Percentiles rank a stretch among this genome's conserved stretches.
These are phyloP conservation scores for Ennomos fuscantarius DNA, from an alignment of 2,888 invertebrate genomes.

Conservation along the genomic window DNA sequence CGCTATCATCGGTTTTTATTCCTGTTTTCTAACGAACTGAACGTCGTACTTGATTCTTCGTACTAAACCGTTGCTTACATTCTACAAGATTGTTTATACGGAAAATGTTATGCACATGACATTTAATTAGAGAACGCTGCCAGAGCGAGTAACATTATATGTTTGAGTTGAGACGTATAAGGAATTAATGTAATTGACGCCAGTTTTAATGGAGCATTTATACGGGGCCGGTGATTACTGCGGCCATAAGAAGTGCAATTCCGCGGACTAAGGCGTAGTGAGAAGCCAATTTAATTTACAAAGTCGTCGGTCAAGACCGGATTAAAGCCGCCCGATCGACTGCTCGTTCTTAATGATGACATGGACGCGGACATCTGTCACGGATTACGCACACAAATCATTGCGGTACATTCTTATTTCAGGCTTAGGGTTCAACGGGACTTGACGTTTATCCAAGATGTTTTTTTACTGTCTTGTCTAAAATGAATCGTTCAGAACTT, in stretches of 20 bases:
- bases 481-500: background rate
- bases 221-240: slow-evolving; percentile 71
- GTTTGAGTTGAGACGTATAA: slow-evolving; percentile 70
- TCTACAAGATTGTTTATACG: slow-evolving; percentile 65
- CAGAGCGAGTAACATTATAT: slow-evolving; percentile 57
- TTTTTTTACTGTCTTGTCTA: slow-evolving; percentile 5
- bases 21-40: slow-evolving; percentile 51
- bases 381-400: slow-evolving; percentile 51
- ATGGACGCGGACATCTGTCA: slow-evolving; percentile 60
- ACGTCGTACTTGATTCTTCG: slow-evolving; percentile 50
- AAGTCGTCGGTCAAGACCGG: slow-evolving; percentile 75
- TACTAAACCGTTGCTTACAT: slow-evolving; percentile 54
- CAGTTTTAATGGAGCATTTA: slow-evolving; percentile 78
- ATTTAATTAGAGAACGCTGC: slow-evolving; percentile 70
- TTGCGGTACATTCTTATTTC: slow-evolving; percentile 36
- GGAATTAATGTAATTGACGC: slow-evolving; percentile 80
- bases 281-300: slow-evolving; percentile 79
- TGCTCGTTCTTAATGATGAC: slow-evolving; percentile 63
- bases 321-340: slow-evolving; percentile 61
- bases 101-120: slow-evolving; percentile 60
- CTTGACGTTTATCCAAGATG: slow-evolving; percentile 6
- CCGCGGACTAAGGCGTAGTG: slow-evolving; percentile 62
- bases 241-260: slow-evolving; percentile 73
- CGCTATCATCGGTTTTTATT: slow-evolving; percentile 52
- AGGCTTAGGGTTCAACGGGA: slow-evolving; percentile 24